Evolutionary conservation across 2,888 invertebrate species (phyloP).

Genomic region (Helleia helle): DNA sequence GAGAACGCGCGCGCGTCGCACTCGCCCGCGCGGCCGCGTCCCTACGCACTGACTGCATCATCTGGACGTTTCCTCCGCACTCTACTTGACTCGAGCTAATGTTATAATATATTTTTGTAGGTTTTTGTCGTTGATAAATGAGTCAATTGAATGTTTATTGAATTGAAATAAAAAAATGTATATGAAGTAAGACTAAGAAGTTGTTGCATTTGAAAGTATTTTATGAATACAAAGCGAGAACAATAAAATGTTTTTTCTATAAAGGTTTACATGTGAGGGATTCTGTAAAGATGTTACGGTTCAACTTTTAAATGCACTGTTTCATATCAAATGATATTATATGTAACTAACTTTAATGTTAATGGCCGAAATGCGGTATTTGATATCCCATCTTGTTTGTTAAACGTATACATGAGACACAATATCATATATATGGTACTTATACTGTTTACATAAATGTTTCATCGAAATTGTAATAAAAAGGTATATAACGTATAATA

Average conservation of each 20-base stretch:
- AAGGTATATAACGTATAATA: slow-evolving; percentile 41
- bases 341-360: slow-evolving; percentile 39
- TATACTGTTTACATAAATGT: slow-evolving; percentile 33
- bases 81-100: slow-evolving; percentile 66
- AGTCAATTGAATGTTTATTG: slow-evolving; percentile 73
- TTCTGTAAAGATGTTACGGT: slow-evolving; percentile 50
- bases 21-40: slow-evolving; percentile 21
- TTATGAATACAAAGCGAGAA: slow-evolving; percentile 71
- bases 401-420: slow-evolving; percentile 51
- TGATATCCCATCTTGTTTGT: slow-evolving; percentile 65
- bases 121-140: slow-evolving; percentile 71
- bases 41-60: slow-evolving; percentile 29
- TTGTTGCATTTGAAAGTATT: slow-evolving; percentile 74
- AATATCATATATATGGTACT: slow-evolving; percentile 38
- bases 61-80: no score
- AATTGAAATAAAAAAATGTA: slow-evolving; percentile 67
- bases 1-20: slow-evolving; percentile 14
- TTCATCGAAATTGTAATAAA: slow-evolving; percentile 41
- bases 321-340: slow-evolving; percentile 65
- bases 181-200: slow-evolving; percentile 70
- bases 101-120: slow-evolving; percentile 72
- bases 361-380: slow-evolving; percentile 43
- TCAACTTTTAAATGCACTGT: slow-evolving; percentile 54
- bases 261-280: slow-evolving; percentile 67
- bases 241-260: slow-evolving; percentile 71